Evolutionary conservation across 92 coral and sea anemone genomes (phyloP).

Genomic region (Metridium senile): DNA sequence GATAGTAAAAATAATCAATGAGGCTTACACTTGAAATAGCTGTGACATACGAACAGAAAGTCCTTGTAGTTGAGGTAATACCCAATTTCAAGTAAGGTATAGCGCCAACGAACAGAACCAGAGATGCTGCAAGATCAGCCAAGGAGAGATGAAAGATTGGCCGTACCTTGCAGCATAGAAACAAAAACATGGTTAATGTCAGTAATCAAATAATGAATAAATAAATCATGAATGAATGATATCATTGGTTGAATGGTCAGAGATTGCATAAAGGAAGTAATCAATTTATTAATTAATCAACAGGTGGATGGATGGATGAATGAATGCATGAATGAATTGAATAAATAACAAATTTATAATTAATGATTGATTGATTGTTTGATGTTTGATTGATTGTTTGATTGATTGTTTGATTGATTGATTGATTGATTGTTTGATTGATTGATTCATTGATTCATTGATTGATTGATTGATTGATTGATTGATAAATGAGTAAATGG

Average conservation of each 20-base stretch:
- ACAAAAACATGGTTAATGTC: too few species aligned
- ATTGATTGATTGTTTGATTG: too few species aligned
- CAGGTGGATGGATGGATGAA: neutral
- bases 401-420: too few species aligned
- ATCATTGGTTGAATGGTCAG: too few species aligned
- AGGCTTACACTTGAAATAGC: constrained; percentile 43
- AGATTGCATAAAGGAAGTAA: too few species aligned
- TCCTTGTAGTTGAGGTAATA: neutral
- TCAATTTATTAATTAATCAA: neutral
- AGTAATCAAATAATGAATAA: too few species aligned
- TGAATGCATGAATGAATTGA: neutral
- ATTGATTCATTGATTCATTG: too few species aligned
- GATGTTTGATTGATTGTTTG: too few species aligned
- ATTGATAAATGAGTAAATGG: neutral
- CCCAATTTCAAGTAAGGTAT: neutral
- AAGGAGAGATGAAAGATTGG: constrained; percentile 53
- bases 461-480: too few species aligned
- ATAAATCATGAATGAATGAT: too few species aligned
- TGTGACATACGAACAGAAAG: constrained; percentile 36
- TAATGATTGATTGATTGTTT: too few species aligned
- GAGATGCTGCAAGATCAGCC: constrained; percentile 45
- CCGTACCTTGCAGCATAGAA: constrained; percentile 18
- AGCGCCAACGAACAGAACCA: constrained; percentile 28
- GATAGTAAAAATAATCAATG: neutral
- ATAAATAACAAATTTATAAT: too few species aligned